Evolutionary conservation across 1,140 invertebrate species (phyloP).

Genomic region (Pseudoatta argentina): DNA sequence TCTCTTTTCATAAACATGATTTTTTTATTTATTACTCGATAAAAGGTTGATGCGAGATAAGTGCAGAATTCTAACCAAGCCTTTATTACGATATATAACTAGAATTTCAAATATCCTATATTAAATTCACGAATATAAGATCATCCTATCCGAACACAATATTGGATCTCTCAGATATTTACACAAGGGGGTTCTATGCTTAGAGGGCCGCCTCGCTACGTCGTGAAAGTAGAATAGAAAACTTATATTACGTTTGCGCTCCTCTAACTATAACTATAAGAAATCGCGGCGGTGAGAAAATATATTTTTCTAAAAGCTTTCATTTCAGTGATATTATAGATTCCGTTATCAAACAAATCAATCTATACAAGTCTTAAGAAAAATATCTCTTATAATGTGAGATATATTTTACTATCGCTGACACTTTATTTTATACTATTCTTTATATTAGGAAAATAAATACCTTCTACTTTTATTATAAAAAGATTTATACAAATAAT

Average conservation of each 20-base stretch:
- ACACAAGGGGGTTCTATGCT: conserved; percentile 51
- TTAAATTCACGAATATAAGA: conserved; percentile 38
- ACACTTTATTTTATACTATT: neutral
- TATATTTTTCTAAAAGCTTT: conserved; percentile 19
- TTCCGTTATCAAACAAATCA: neutral
- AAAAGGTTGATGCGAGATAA: neutral
- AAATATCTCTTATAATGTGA: neutral
- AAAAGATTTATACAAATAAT: neutral
- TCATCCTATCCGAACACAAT: conserved; percentile 41
- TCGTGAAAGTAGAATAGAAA: conserved; percentile 40
- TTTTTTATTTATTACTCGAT: neutral
- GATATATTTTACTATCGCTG: neutral
- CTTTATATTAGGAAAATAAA: neutral
- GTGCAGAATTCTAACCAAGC: neutral
- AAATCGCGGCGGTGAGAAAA: conserved; percentile 1
- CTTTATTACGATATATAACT: neutral
- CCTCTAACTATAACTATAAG: neutral
- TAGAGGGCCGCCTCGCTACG: neutral
- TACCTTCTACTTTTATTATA: neutral
- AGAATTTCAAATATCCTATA: conserved; percentile 42
- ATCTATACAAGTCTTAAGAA: neutral
- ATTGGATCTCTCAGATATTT: conserved; percentile 54
- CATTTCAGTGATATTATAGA: neutral
- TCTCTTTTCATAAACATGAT: neutral
- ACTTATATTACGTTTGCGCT: conserved; percentile 48